Percentiles rank a stretch among this genome's conserved stretches.
Evolutionary conservation across 2,888 invertebrate genomes (phyloP).

Genomic region (Linnaemya vulpina): DNA sequence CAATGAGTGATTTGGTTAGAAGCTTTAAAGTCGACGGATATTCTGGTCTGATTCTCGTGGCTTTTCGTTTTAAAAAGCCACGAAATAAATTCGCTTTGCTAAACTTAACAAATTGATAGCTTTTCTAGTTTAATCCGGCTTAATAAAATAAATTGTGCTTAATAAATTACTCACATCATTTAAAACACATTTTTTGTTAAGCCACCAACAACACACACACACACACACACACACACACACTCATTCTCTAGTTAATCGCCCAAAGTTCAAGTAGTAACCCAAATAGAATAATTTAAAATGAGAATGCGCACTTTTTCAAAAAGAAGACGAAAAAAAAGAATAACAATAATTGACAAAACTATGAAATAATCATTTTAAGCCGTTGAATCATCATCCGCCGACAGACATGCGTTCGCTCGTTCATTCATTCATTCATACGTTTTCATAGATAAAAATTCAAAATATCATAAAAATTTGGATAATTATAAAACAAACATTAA

Average conservation of each 20-base stretch:
- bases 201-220: too few species aligned
- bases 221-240: constrained; percentile 22
- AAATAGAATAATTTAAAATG: constrained; percentile 70
- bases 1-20: too few species aligned
- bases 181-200: constrained; percentile 57
- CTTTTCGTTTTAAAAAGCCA: neutral
- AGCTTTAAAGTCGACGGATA: too few species aligned
- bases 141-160: constrained; percentile 23
- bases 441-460: constrained; percentile 15
- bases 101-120: neutral
- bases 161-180: constrained; percentile 62
- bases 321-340: neutral
- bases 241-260: constrained; percentile 59
- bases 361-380: constrained; percentile 65
- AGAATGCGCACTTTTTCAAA: constrained; percentile 57
- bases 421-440: too few species aligned
- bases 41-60: too few species aligned
- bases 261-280: constrained; percentile 69
- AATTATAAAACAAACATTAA: constrained; percentile 69
- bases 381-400: constrained; percentile 61
- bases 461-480: constrained; percentile 62
- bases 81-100: neutral
- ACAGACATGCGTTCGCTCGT: constrained; percentile 9
- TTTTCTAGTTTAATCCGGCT: constrained; percentile 48
- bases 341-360: constrained; percentile 41